Conservation (phyloP, 2,888 invertebrate genomes). For the Apoderus coryli region DNA sequence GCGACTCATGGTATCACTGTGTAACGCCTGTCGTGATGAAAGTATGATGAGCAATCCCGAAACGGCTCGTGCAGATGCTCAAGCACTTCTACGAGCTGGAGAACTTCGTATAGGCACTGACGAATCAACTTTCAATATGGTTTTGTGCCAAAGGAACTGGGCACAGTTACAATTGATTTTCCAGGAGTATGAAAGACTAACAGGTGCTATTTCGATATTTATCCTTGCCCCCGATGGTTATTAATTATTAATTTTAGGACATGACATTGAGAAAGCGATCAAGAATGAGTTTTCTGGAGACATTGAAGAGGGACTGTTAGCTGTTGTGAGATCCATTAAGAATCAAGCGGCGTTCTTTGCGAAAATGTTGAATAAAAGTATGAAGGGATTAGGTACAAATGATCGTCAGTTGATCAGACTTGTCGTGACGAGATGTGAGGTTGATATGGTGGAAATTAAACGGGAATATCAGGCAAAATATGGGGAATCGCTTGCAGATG, state of each 20-base stretch:
- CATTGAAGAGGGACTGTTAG: conserved; percentile 60
- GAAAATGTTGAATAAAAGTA: conserved; percentile 68
- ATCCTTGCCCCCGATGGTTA: neutral
- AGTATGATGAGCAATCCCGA: conserved; percentile 55
- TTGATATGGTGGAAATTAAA: conserved; percentile 77
- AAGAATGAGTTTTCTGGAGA: conserved; percentile 78
- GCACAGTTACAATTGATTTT: conserved; percentile 42
- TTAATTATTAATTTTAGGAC: conserved; percentile 30
- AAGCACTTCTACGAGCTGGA: conserved; percentile 61
- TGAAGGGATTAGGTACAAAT: conserved; percentile 84
- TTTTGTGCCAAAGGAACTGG: conserved; percentile 65
- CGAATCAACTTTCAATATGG: conserved; percentile 72
- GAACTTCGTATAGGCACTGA: conserved; percentile 61
- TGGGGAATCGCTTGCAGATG: conserved; percentile 62
- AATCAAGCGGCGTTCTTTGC: conserved; percentile 77
- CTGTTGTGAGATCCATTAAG: conserved; percentile 66
- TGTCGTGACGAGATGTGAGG: conserved; percentile 67
- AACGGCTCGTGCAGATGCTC: conserved; percentile 67
- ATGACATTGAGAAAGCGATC: conserved; percentile 64
- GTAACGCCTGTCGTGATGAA: conserved; percentile 71
- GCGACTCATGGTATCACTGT: conserved; percentile 73
- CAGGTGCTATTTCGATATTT: conserved; percentile 12
- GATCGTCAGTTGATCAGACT: conserved; percentile 75
- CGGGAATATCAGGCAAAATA: conserved; percentile 59
- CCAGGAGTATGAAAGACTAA: conserved; percentile 20